Conservation (phyloP, 1,140 invertebrate species). For the Uloborus diversus region DNA sequence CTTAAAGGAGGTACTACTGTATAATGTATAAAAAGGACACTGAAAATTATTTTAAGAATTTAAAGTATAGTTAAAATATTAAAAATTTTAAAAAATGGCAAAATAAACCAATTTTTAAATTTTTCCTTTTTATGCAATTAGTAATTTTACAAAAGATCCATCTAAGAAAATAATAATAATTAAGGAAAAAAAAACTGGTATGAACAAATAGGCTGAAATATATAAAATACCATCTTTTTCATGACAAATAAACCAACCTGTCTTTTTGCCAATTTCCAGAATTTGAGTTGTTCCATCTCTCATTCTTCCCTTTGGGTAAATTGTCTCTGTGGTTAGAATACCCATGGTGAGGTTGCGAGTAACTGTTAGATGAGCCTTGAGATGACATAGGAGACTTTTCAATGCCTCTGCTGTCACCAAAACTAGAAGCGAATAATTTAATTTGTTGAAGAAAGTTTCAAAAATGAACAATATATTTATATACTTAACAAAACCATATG, state of each 20-base stretch:
- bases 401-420: constrained; percentile 30
- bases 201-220: too few relatives aligned
- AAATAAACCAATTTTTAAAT: too few relatives aligned
- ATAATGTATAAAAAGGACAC: too few relatives aligned
- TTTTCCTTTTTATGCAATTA: not conserved
- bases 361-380: constrained; percentile 48
- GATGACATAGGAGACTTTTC: constrained; percentile 31
- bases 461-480: too few relatives aligned
- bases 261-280: constrained; percentile 43
- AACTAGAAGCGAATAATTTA: constrained; percentile 18
- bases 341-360: constrained; percentile 37
- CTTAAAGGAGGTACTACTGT: too few relatives aligned
- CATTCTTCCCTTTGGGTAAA: constrained; percentile 25
- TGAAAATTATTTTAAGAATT: too few relatives aligned
- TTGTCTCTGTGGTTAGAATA: constrained; percentile 35
- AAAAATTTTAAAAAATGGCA: too few relatives aligned
- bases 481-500: too few relatives aligned
- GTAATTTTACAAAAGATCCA: not conserved
- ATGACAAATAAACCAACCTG: constrained; percentile 30
- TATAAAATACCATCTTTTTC: too few relatives aligned
- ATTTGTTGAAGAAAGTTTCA: too few relatives aligned
- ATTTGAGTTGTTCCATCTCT: constrained; percentile 38
- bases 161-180: not conserved
- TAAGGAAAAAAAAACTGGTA: too few relatives aligned
- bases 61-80: too few relatives aligned